Evolutionary conservation across 2,797 vertebrate genomes (phyloP), one percentile per base, ranked within the genome.

Genomic region (Atherinosoma microstoma): DNA sequence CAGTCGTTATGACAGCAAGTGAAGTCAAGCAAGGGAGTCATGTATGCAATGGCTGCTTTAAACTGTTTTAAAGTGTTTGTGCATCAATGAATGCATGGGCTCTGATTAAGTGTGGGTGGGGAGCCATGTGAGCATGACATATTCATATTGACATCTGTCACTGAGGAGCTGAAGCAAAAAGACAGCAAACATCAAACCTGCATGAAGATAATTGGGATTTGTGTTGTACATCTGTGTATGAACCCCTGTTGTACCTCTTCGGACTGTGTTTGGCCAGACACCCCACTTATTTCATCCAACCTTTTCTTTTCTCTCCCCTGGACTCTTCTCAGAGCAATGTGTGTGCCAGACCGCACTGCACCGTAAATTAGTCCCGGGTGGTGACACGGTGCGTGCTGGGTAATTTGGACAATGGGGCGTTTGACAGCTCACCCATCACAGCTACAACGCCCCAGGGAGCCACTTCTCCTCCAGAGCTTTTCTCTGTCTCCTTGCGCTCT

Each of bases 391-490:
- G 88, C 94, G 93, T 89, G 91, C 91, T 82, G 92, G 88, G 85
- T 95, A 92, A 91, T 96, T 96, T 97, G 94, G 95, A 96, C 93
- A 94, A 92, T 93, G 90, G 95, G 93, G 94, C 93, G 2, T 97
- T 96, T 96, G 96, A 96, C 96, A 97, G 95, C 95, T 94, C 87
- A 94, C 94, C 94, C 84, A 92, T 96, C 96, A 96, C 73, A 63
- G 74, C 69, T 83, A 93, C 87, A 73, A 81, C 87, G 84, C 93
- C 94, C 95, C 70, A 75, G 93, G 93, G 95, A 93, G 93, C 87
- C 61, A 78, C 93, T 94, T 67, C 92, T 95, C 92, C 78, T 89
- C 91, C 86, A 87, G 74, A 84, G 82, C 87, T 94, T 92, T 94
- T 88, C 84, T 89, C 89, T 80, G 78, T 89, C 87, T 89, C 84